These are phyloP conservation scores for Liodrosophila aerea DNA, from an alignment of 2,888 invertebrate genomes.

Conservation along the genomic window DNA sequence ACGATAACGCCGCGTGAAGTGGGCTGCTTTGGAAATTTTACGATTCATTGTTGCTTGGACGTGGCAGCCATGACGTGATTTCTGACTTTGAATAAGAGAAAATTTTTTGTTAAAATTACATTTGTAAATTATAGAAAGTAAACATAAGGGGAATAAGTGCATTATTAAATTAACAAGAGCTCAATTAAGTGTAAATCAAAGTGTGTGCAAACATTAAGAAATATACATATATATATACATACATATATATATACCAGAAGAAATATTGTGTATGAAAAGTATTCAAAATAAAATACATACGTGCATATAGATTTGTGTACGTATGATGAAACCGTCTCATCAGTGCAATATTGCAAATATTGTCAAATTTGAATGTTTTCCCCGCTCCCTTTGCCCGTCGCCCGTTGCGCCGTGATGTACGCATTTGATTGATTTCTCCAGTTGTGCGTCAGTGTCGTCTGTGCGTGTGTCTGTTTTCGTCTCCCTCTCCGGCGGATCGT, in stretches of 20 bases:
- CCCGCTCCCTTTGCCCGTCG: conserved; percentile 45
- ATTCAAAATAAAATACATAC: conserved; percentile 37
- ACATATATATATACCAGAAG: conserved; percentile 17
- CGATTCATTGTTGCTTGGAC: conserved; percentile 83
- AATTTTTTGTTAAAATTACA: conserved; percentile 73
- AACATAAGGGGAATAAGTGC: conserved; percentile 71
- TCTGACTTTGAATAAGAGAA: conserved; percentile 77
- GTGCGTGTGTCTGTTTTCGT: conserved; percentile 20
- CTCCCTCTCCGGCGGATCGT: conserved; percentile 42
- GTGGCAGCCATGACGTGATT: conserved; percentile 83
- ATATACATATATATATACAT: conserved; percentile 23
- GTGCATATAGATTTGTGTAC: conserved; percentile 23
- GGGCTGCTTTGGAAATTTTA: conserved; percentile 72
- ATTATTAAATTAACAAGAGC: conserved; percentile 62
- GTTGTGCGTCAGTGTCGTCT: conserved; percentile 27
- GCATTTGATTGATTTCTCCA: conserved; percentile 75
- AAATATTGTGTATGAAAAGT: conserved; percentile 70
- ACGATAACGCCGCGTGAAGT: conserved; percentile 61
- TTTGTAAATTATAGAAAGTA: conserved; percentile 71
- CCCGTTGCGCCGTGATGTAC: conserved; percentile 33
- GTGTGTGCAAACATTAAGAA: conserved; percentile 65
- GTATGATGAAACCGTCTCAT: conserved; percentile 29
- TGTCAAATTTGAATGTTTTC: conserved; percentile 52
- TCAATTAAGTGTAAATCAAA: conserved; percentile 63
- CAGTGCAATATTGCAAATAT: conserved; percentile 59